Evolutionary conservation across 2,888 invertebrate genomes (phyloP).

Genomic region (Drosophila quinaria): DNA sequence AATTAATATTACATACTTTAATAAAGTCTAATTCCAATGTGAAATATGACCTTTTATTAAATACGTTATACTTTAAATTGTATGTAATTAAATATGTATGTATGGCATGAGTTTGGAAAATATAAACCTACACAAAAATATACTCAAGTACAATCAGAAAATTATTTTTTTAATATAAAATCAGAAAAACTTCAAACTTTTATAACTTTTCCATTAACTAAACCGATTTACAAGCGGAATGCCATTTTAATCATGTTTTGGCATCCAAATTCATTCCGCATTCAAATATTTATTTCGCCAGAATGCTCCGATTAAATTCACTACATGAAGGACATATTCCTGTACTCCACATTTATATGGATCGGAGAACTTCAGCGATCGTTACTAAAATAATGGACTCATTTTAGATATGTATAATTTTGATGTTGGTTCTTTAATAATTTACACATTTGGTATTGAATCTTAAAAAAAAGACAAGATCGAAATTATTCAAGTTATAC

Average conservation of each 20-base stretch:
- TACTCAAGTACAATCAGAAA: background rate
- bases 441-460: constrained; percentile 41
- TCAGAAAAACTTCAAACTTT: no score
- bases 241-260: no score
- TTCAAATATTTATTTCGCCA: no score
- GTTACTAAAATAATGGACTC: background rate
- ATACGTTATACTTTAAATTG: constrained; percentile 26
- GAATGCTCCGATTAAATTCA: no score
- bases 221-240: no score
- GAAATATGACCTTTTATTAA: constrained; percentile 17
- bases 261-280: no score
- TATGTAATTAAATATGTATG: constrained; percentile 37
- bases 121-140: constrained; percentile 17
- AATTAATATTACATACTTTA: constrained; percentile 38
- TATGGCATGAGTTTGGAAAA: constrained; percentile 15
- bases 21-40: constrained; percentile 41
- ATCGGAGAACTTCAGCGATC: no score
- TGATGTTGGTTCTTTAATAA: constrained; percentile 31
- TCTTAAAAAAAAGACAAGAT: constrained; percentile 31
- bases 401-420: constrained; percentile 32
- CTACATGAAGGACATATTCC: no score
- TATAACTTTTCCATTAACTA: no score
- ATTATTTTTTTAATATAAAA: background rate
- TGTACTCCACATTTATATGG: no score
- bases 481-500: constrained; percentile 40